Conservation (phyloP, 2,797 vertebrate species). For the Apogon hyalosoma region DNA sequence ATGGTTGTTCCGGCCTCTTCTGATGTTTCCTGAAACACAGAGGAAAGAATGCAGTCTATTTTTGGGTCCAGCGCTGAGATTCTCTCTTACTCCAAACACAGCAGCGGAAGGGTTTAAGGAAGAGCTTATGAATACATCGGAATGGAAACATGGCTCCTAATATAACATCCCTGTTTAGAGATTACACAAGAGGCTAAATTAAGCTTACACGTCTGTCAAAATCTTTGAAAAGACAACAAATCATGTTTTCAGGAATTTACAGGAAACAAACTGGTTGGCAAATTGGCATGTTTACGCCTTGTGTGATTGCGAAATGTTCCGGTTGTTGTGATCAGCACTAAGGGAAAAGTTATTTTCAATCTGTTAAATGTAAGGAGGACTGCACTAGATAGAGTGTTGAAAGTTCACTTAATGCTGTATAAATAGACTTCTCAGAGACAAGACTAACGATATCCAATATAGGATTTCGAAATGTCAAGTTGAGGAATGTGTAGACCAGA, state of each 20-base stretch:
- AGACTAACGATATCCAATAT: slow-evolving; percentile 49
- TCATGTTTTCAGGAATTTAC: slow-evolving; percentile 35
- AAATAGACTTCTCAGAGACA: slow-evolving; percentile 50
- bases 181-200: slow-evolving; percentile 65
- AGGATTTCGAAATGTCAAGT: slow-evolving; percentile 51
- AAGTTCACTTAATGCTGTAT: slow-evolving; percentile 34
- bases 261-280: slow-evolving; percentile 19
- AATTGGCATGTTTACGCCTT: slow-evolving; percentile 13
- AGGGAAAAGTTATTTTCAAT: not conserved
- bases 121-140: slow-evolving; percentile 73
- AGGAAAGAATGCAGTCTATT: slow-evolving; percentile 85
- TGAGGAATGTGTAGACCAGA: slow-evolving; percentile 50
- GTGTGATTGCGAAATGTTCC: slow-evolving; percentile 3
- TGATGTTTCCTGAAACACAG: slow-evolving; percentile 80
- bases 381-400: not conserved
- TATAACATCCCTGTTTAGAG: slow-evolving; percentile 46
- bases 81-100: slow-evolving; percentile 71
- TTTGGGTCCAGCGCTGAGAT: slow-evolving; percentile 77
- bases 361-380: slow-evolving; percentile 1
- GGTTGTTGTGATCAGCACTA: not conserved
- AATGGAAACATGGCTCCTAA: slow-evolving; percentile 63
- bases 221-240: slow-evolving; percentile 41
- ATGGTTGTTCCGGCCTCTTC: slow-evolving; percentile 71
- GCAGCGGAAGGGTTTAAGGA: slow-evolving; percentile 75
- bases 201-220: slow-evolving; percentile 31